Conservation (phyloP, 2,888 invertebrate genomes). For the Drosophila emarginata region DNA sequence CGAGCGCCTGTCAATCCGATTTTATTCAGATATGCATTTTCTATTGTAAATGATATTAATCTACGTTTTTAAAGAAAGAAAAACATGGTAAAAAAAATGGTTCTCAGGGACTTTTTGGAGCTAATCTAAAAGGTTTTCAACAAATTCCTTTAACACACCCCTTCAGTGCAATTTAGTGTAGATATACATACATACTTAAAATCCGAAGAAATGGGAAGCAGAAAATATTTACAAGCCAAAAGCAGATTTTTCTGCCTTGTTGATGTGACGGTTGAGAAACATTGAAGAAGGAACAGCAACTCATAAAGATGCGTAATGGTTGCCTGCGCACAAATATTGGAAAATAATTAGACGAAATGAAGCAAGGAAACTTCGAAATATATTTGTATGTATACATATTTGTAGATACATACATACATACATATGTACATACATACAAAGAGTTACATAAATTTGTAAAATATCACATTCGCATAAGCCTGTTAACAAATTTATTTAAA, state of each 20-base stretch:
- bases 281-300: slow-evolving; percentile 49
- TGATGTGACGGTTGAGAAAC: slow-evolving; percentile 38
- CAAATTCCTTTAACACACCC: neutral
- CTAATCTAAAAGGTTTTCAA: neutral
- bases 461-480: too few species aligned
- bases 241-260: neutral
- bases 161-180: neutral
- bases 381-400: neutral
- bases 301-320: slow-evolving; percentile 82
- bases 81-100: neutral
- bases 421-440: too few species aligned
- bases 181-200: too few species aligned
- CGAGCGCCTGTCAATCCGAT: slow-evolving; percentile 68
- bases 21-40: slow-evolving; percentile 35
- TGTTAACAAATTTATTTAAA: too few species aligned
- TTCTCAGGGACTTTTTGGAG: neutral
- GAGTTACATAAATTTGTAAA: too few species aligned
- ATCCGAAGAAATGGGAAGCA: neutral
- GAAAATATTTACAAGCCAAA: neutral
- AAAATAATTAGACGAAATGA: slow-evolving; percentile 72
- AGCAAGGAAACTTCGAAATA: neutral
- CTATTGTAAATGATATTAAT: slow-evolving; percentile 6
- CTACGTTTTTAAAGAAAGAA: neutral
- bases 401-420: neutral
- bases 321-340: slow-evolving; percentile 81